phyloP scores from a whole-genome alignment of 2,797 vertebrate species.

The Somateria mollissima region DNA sequence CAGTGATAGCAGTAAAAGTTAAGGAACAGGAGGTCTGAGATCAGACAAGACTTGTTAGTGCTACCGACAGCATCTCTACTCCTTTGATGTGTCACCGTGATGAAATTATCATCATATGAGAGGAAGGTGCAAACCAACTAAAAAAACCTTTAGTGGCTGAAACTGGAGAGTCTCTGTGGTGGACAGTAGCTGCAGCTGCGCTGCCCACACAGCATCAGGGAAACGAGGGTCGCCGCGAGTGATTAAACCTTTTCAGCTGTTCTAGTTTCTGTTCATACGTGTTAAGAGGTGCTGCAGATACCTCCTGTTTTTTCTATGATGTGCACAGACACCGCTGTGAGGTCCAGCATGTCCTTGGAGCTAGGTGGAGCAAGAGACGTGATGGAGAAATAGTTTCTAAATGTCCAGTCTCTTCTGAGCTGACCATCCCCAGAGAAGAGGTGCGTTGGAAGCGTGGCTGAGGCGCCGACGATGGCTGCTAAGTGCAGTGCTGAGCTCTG shows the following conservation, averaged over 20 bases:
- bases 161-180: not conserved
- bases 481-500: slow-evolving; percentile 83
- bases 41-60: not conserved
- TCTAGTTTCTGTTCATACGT: not conserved
- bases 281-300: not conserved
- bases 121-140: not conserved
- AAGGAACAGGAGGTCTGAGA: not conserved
- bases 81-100: not conserved
- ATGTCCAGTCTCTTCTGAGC: not conserved
- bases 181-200: not conserved
- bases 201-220: not conserved
- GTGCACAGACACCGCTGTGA: not conserved
- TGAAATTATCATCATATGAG: not conserved
- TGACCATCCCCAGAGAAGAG: not conserved
- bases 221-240: not conserved
- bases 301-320: not conserved
- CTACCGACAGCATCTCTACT: not conserved
- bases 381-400: slow-evolving; percentile 13
- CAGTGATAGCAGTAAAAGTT: not conserved
- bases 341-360: not conserved
- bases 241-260: not conserved
- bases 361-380: not conserved
- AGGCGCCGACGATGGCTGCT: slow-evolving; percentile 76
- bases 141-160: not conserved
- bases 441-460: slow-evolving; percentile 70